Evolutionary conservation across 1,140 invertebrate species (phyloP), one percentile per base, ranked within the genome.

Genomic region (Aethina tumida): DNA sequence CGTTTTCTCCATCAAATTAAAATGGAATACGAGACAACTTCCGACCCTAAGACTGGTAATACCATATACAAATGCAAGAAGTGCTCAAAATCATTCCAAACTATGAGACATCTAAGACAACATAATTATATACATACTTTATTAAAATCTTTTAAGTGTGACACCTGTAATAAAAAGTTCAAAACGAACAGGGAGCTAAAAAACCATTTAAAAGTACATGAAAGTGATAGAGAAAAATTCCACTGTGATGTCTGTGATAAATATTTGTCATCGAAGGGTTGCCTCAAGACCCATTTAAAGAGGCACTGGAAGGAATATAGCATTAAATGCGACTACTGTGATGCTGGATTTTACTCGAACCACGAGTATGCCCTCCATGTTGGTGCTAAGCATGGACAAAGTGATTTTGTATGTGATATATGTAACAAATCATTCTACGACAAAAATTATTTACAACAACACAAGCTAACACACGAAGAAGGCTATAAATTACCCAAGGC

Each of bases 231-330:
- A 9, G 55, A 56, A 17, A 32, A 25, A 1, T 59, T 43, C 31
- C 37, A 49, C 10, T 62, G 59, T 28, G 43, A 58, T 14, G 33
- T 54, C 9, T 59, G 57, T 25, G 42, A 43, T 0, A 77, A 77
- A 44, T 68, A 71, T 2, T 88, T 87, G 50, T 79, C 73, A 4
- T 67, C 81, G 1, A 68, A 73, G 15, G 71, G 75, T 1, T 66
- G 80, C 39, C 61, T 83, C 34, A 71, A 74, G 2, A 71, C 70
- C n/a, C 81, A 85, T 49, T 59, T 70, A 5, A 63, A 73, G 15
- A 71, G 73, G 15, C 71, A 77, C 38, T 66, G 69, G 6, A 68
- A 69, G 15, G 68, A 76, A 39, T 54, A 45, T 35, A 42, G 47
- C 2, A 39, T 31, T 2, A 35, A 42, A 17, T 56, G 54, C 24